Percentiles rank a stretch among this genome's conserved stretches.
phyloP scores from a whole-genome alignment of 2,888 invertebrate species.

The Clostera curtula region DNA sequence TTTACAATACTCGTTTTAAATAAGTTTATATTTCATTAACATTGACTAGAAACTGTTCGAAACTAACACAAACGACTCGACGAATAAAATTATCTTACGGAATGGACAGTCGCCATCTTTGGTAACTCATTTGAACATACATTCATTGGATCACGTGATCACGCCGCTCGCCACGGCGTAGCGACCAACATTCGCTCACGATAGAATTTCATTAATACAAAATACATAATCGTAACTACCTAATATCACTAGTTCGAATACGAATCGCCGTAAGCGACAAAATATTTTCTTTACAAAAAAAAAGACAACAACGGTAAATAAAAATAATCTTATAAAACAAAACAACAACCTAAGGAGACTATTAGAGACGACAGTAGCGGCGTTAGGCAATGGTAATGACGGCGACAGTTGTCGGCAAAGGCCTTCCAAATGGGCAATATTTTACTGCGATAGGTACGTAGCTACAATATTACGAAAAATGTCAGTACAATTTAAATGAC shows the following conservation, averaged over 20 bases:
- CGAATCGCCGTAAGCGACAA: constrained; percentile 42
- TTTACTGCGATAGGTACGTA: too few species aligned
- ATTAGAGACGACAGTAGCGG: constrained; percentile 34
- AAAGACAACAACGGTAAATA: constrained; percentile 64
- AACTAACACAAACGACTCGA: constrained; percentile 35
- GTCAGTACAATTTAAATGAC: too few species aligned
- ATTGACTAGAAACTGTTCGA: constrained; percentile 69
- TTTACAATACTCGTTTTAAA: constrained; percentile 61
- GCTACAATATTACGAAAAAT: too few species aligned
- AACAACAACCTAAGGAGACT: constrained; percentile 49
- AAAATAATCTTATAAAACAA: constrained; percentile 59
- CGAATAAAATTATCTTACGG: constrained; percentile 39
- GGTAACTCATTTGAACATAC: constrained; percentile 63
- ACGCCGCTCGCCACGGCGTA: constrained; percentile 5
- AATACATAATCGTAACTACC: constrained; percentile 47
- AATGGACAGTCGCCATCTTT: constrained; percentile 58
- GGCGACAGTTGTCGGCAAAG: too few species aligned
- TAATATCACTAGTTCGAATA: constrained; percentile 62
- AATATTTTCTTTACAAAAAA: constrained; percentile 60
- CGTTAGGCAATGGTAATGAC: constrained; percentile 13
- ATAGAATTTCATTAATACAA: constrained; percentile 34
- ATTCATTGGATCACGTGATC: constrained; percentile 29
- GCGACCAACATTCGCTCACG: too few species aligned
- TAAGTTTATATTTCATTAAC: constrained; percentile 45
- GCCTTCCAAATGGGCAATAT: too few species aligned